Percentiles rank a stretch among this genome's conserved stretches.
phyloP scores from a whole-genome alignment of 2,888 invertebrate genomes.

The Nomada goodeniana region DNA sequence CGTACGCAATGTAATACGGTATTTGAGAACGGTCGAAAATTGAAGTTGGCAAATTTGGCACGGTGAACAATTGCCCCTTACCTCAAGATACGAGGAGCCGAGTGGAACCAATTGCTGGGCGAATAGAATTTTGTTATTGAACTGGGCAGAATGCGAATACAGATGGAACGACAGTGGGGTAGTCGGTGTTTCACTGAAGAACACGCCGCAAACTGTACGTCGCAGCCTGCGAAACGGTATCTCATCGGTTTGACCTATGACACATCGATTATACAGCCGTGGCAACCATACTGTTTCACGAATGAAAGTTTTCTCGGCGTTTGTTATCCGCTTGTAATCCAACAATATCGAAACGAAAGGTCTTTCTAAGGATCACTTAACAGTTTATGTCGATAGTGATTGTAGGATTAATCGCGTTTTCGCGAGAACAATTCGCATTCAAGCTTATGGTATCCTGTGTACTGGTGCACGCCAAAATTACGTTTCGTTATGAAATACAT shows the following conservation, averaged over 20 bases:
- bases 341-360: background rate
- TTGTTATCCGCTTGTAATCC: slow-evolving; percentile 1
- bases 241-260: slow-evolving; percentile 83
- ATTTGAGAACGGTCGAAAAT: background rate
- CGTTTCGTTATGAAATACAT: background rate
- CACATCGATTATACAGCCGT: slow-evolving; percentile 76
- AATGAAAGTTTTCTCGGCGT: slow-evolving; percentile 43
- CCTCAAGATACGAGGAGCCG: slow-evolving; percentile 34
- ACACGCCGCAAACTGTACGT: slow-evolving; percentile 79
- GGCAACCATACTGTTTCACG: slow-evolving; percentile 51
- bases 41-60: background rate
- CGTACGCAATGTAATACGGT: background rate
- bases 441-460: background rate
- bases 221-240: slow-evolving; percentile 75
- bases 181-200: slow-evolving; percentile 72
- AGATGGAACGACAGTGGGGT: slow-evolving; percentile 46
- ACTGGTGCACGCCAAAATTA: background rate
- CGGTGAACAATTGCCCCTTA: slow-evolving; percentile 35
- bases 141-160: slow-evolving; percentile 11
- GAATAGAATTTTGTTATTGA: slow-evolving; percentile 36
- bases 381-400: background rate
- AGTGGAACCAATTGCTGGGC: background rate
- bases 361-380: background rate
- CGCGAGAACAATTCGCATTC: background rate
- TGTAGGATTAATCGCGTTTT: background rate